phyloP scores from a whole-genome alignment of 2,113 vertebrate genomes.

The Seriola rivoliana region DNA sequence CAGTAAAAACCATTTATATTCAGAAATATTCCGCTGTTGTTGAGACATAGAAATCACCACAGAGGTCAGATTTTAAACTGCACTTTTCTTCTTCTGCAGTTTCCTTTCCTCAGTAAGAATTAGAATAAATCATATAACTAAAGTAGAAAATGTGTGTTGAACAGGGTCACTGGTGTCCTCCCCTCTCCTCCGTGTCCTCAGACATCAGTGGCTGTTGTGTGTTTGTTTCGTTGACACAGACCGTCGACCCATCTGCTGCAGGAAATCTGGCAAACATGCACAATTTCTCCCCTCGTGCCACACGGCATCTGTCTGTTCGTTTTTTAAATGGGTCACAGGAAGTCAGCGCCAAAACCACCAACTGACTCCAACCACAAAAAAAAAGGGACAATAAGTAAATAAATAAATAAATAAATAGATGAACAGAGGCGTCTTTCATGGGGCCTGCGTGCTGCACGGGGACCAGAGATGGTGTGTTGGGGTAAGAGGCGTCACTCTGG shows the following conservation, averaged over 20 bases:
- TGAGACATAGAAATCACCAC: too few relatives aligned
- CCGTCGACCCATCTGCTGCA: slow-evolving; percentile 27
- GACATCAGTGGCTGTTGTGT: neutral
- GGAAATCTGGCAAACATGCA: slow-evolving; percentile 10
- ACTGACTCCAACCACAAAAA: neutral
- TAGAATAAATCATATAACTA: too few relatives aligned
- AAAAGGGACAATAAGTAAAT: neutral
- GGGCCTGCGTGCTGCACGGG: too few relatives aligned
- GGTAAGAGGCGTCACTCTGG: neutral
- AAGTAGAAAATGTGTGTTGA: neutral
- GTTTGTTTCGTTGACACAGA: neutral
- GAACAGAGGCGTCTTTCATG: slow-evolving; percentile 9
- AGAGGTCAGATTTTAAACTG: too few relatives aligned
- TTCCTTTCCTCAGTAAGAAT: too few relatives aligned
- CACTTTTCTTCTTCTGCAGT: too few relatives aligned
- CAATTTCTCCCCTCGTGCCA: neutral
- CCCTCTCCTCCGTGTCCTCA: neutral
- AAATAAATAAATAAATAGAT: neutral
- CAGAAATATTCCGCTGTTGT: too few relatives aligned
- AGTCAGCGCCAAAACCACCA: slow-evolving; percentile 6
- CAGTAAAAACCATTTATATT: too few relatives aligned
- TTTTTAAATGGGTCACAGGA: slow-evolving; percentile 42
- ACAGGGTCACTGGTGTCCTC: neutral
- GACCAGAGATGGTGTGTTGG: neutral
- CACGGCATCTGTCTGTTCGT: neutral